Evolutionary conservation across 2,888 invertebrate species (phyloP).

Genomic region (Nymphalis c-album): DNA sequence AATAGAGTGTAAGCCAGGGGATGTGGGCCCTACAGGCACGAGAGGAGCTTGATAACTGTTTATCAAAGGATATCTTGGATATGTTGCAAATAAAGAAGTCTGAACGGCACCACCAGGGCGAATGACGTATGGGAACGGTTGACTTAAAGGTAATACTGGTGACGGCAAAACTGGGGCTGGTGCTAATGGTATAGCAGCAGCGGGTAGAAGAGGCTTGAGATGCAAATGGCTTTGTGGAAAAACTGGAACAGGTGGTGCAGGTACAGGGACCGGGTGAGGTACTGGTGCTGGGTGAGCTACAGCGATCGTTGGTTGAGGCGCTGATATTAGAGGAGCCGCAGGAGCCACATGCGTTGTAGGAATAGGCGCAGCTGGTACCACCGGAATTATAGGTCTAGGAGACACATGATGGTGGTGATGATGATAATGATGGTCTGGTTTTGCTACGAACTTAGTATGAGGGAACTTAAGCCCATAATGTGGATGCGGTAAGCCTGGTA

Average conservation of each 20-base stretch:
- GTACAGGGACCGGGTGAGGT: conserved; percentile 49
- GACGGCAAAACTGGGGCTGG: conserved; percentile 50
- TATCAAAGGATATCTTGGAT: conserved; percentile 68
- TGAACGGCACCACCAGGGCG: conserved; percentile 74
- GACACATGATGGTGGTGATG: conserved; percentile 73
- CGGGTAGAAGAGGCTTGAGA: conserved; percentile 53
- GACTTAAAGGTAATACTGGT: conserved; percentile 42
- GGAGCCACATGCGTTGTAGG: conserved; percentile 44
- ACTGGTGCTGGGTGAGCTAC: conserved; percentile 58
- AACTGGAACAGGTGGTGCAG: conserved; percentile 52
- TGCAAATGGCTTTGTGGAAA: conserved; percentile 52
- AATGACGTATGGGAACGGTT: conserved; percentile 58
- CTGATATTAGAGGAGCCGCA: conserved; percentile 52
- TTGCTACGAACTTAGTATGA: conserved; percentile 58
- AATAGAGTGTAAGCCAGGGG: conserved; percentile 37
- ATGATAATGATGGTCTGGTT: conserved; percentile 68
- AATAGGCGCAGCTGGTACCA: conserved; percentile 42
- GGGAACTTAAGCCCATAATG: conserved; percentile 68
- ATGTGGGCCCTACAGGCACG: conserved; percentile 44
- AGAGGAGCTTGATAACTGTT: conserved; percentile 58
- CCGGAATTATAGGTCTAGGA: conserved; percentile 62
- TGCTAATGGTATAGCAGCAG: conserved; percentile 51
- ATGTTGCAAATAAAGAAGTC: conserved; percentile 71
- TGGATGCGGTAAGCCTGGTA: conserved; percentile 62
- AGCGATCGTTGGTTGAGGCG: conserved; percentile 53